Percentiles rank a stretch among this genome's conserved stretches.
These are phyloP conservation scores for Neoascia interrupta DNA, from an alignment of 2,888 invertebrate genomes.

Conservation along the genomic window DNA sequence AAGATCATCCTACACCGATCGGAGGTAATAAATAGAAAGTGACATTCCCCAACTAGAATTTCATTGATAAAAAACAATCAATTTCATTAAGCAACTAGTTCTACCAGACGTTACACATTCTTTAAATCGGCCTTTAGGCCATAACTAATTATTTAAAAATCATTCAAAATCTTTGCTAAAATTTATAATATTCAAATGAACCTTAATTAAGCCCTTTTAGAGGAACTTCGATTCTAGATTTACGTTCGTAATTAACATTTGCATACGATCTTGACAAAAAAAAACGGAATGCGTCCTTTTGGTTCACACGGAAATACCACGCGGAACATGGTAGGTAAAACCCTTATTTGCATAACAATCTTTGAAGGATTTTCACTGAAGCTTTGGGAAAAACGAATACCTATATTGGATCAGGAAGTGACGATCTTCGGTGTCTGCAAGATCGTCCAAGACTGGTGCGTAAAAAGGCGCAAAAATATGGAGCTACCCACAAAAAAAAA, in stretches of 20 bases:
- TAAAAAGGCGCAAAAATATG: not conserved
- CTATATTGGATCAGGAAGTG: constrained; percentile 21
- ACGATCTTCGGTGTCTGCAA: not conserved
- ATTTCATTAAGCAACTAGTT: not conserved
- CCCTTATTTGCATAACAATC: constrained; percentile 32
- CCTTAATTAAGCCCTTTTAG: not conserved
- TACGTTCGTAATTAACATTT: not conserved
- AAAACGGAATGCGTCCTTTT: too few relatives aligned
- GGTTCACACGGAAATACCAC: constrained; percentile 29
- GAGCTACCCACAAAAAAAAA: not conserved
- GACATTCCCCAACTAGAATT: not conserved
- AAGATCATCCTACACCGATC: too few relatives aligned
- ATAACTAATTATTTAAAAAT: not conserved
- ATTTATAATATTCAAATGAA: not conserved
- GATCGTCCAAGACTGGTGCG: not conserved
- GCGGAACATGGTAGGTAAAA: constrained; percentile 29
- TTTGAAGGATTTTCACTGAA: constrained; percentile 3
- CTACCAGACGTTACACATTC: not conserved
- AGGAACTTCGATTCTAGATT: not conserved
- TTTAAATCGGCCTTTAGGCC: too few relatives aligned
- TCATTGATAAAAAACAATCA: not conserved
- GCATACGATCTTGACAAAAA: not conserved
- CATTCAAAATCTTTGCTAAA: not conserved
- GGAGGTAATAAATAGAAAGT: too few relatives aligned
- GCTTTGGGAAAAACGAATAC: not conserved